Evolutionary conservation across 2,888 invertebrate genomes (phyloP), one percentile per base, ranked within the genome.

Genomic region (Diarsia brunnea): DNA sequence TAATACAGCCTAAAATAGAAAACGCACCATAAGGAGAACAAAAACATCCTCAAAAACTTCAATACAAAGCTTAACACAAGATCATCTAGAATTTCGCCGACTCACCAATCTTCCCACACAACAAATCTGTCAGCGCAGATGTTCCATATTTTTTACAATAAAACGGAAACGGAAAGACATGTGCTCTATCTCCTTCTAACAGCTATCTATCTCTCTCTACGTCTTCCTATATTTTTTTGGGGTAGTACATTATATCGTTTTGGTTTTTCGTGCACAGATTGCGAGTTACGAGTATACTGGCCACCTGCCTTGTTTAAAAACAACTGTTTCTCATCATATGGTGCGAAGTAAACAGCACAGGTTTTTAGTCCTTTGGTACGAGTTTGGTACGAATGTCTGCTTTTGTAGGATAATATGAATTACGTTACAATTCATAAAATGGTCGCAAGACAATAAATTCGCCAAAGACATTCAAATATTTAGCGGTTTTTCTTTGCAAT

Each of bases 141-240:
- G 96, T 92, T 94, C 92, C 81, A 89, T 84, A 90, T 91, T 95
- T 94, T 94, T 95, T 92, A 93, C 91, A 93, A 95, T 89, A 92
- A 94, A 94, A 94, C 95, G 96, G 96, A 96, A 96, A 94, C 95
- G 95, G 96, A 95, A 95, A 95, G 94, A 94, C 93, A 93, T 89
- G 90, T 83, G 87, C 84, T 68, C 88, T 82, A 76, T 93, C 93
- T 89, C 92, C 45, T 81, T 94, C 91, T 90, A 86, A 78, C 87
- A 78, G 83, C 69, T 73, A 84, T 80, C 83, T 92, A 91, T 91
- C 93, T 85, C 84, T 90, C 91, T 91, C 88, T 78, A 78, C 90
- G 87, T 90, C 93, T 93, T 93, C 92, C 91, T 90, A 92, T 89
- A 89, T 90, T 93, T 93, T 93, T 92, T 93, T 90, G 87, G 87